Evolutionary conservation across 2,797 vertebrate species (phyloP), one percentile per base, ranked within the genome.

Genomic region (Coccyzus lansbergi): DNA sequence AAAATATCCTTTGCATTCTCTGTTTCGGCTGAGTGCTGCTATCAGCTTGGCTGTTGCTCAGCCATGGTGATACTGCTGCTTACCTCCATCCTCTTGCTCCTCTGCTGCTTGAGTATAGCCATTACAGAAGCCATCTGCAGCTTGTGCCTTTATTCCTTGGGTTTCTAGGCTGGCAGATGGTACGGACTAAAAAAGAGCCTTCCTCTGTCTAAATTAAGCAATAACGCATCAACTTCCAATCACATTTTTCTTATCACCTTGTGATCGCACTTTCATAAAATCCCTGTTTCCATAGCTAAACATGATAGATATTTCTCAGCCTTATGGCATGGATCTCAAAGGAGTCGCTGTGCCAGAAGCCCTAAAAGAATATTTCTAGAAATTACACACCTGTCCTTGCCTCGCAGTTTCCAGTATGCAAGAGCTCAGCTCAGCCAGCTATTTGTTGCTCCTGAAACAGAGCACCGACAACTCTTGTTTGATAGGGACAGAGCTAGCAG

Each of bases 131-230:
- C 96, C 94, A 70, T 90, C 93, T 95, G 96, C 92, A 87, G 76
- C 63, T 76, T 83, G 38, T 74, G 78, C 89, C 95, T 95, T 80
- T 88, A 92, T 94, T 80, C 93, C 78, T 95, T 83, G 90, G 88
- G 31, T 95, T 96, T 97, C 97, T 91, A 91, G 95, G 95, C 87
- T 90, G 85, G 83, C 97, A 97, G 95, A 95, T 96, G 96, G 92
- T 16, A 64, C 28, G 67, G 92, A 88, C 80, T 78, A 92, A 94
- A 95, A 90, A 92, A 93, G 74, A 68, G 63, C 70, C 86, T 92
- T 92, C 75, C 90, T 88, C 92, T 81, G 63, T 83, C 88, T 91
- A 93, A 95, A 80, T 93, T 92, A 69, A 89, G 90, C 77, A 29
- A 70, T 92, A 93, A 64, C 40, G 51, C 29, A 51, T 94, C 86